These are phyloP conservation scores for Drosophila neocordata DNA, from an alignment of 1,140 invertebrate species.

Conservation along the genomic window DNA sequence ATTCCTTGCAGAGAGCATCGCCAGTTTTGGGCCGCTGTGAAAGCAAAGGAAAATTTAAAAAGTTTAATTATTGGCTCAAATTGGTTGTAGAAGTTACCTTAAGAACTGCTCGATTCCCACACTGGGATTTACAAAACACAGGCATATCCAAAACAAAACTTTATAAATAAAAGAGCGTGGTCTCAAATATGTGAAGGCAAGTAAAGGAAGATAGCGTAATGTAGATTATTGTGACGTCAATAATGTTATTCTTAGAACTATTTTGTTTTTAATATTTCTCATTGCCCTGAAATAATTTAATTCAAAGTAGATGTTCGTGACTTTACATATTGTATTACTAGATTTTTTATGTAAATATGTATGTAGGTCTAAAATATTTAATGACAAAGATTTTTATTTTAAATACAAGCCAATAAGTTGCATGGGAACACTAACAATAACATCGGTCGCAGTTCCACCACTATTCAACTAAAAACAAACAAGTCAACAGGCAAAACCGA, in stretches of 20 bases:
- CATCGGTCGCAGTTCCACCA: too few species aligned
- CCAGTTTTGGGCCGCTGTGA: constrained; percentile 93
- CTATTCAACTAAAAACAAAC: neutral
- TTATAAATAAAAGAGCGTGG: constrained; percentile 5
- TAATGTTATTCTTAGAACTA: too few species aligned
- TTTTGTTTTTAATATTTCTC: too few species aligned
- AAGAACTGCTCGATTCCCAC: constrained; percentile 88
- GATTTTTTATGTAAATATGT: too few species aligned
- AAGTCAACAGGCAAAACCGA: neutral
- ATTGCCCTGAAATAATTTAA: too few species aligned
- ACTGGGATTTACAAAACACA: constrained; percentile 86
- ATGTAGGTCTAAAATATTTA: too few species aligned
- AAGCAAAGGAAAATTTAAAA: constrained; percentile 8
- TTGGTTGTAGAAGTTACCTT: constrained; percentile 84
- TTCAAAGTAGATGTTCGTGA: too few species aligned
- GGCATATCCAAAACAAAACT: constrained; percentile 84
- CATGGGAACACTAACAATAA: too few species aligned
- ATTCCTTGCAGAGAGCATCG: constrained; percentile 96
- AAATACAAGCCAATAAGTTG: too few species aligned
- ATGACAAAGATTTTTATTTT: too few species aligned
- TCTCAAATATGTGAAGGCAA: neutral
- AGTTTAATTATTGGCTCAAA: neutral
- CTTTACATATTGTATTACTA: too few species aligned
- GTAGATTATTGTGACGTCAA: neutral
- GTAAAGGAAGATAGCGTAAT: neutral